A percentile compares a stretch with the other conserved stretches of the same genome.
These are phyloP conservation scores for Cheilosia grossa DNA, from an alignment of 2,888 invertebrate species.

Conservation along the genomic window DNA sequence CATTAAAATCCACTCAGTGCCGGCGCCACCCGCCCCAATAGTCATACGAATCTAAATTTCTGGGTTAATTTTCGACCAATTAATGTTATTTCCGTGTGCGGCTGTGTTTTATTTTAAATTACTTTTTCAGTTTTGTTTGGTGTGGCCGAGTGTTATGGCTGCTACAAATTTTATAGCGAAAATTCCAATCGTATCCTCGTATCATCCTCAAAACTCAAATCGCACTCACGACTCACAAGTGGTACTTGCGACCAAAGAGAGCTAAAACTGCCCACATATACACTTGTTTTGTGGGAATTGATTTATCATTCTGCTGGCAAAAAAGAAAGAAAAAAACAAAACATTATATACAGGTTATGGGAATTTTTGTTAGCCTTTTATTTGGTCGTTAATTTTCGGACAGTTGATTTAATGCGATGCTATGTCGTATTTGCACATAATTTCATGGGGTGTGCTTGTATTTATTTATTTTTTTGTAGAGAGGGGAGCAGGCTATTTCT, in stretches of 20 bases:
- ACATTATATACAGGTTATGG: constrained; percentile 25
- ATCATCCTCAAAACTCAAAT: constrained; percentile 36
- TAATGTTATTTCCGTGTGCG: constrained; percentile 56
- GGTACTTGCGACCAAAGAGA: constrained; percentile 31
- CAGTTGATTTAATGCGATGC: constrained; percentile 73
- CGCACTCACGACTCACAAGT: constrained; percentile 36
- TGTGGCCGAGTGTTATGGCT: not conserved
- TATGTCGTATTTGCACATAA: constrained; percentile 65
- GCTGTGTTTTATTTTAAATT: not conserved
- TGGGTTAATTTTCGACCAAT: constrained; percentile 66
- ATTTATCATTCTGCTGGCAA: constrained; percentile 54
- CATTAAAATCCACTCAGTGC: constrained; percentile 63
- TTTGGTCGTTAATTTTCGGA: constrained; percentile 71
- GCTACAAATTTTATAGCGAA: not conserved
- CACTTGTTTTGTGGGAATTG: constrained; percentile 59
- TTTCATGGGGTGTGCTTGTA: not conserved
- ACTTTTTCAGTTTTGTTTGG: constrained; percentile 2
- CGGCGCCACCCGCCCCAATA: not conserved
- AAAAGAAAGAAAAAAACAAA: constrained; percentile 16
- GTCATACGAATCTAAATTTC: constrained; percentile 43
- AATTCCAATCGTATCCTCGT: constrained; percentile 57
- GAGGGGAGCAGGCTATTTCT: constrained; percentile 37
- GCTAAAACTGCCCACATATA: constrained; percentile 30
- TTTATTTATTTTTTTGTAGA: not conserved
- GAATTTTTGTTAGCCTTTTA: constrained; percentile 47